Conservation (phyloP, 2,113 vertebrate genomes). For the Triplophysa dalaica region DNA sequence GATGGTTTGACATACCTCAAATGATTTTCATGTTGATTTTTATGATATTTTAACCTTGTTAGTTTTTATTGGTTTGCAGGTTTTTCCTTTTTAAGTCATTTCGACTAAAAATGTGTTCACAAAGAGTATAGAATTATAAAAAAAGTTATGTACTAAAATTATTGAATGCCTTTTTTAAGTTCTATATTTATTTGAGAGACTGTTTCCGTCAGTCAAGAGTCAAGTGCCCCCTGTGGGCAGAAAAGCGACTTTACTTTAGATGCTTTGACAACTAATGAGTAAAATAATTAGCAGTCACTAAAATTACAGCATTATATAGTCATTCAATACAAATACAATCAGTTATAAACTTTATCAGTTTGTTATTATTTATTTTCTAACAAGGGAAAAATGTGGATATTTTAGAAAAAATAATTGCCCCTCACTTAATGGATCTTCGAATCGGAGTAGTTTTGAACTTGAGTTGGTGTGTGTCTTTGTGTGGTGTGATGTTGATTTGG, state of each 20-base stretch:
- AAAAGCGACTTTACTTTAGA: neutral
- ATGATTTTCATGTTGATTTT: no score
- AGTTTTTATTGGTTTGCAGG: no score
- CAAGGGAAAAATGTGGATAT: neutral
- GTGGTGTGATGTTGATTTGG: slow-evolving; percentile 15
- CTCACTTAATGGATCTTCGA: neutral
- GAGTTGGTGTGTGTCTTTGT: neutral
- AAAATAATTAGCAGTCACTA: neutral
- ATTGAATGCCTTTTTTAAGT: neutral
- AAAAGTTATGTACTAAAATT: neutral
- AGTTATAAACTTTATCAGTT: neutral
- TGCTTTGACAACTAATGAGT: neutral
- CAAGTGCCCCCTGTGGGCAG: slow-evolving; percentile 11
- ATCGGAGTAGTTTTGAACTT: neutral
- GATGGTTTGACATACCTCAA: no score
- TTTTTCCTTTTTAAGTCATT: no score
- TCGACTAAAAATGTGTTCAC: no score
- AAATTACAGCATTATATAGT: no score
- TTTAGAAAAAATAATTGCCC: neutral
- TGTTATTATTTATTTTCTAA: no score
- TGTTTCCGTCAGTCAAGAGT: neutral
- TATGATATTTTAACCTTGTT: no score
- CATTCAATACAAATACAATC: neutral
- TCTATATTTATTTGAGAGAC: neutral
- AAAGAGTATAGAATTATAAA: no score